Conservation (phyloP, 2,888 invertebrate species). For the Notodonta dromedarius region DNA sequence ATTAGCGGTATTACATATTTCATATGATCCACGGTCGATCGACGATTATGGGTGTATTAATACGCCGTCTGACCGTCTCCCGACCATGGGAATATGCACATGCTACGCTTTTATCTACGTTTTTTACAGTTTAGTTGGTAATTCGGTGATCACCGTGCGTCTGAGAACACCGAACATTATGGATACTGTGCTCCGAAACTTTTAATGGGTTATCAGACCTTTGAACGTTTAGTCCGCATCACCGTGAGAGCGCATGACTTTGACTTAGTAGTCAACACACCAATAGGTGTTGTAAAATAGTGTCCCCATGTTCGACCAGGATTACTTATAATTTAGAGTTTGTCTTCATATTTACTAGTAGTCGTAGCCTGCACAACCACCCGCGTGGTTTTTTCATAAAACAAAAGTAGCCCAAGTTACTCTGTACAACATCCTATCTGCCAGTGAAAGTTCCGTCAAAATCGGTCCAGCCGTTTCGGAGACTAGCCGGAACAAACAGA, state of each 20-base stretch:
- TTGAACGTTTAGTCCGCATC: conserved; percentile 43
- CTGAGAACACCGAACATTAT: conserved; percentile 62
- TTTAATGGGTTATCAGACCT: conserved; percentile 60
- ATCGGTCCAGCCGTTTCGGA: no score
- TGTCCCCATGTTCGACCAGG: no score
- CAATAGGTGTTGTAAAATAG: not conserved
- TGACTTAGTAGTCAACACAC: no score
- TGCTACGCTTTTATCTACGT: conserved; percentile 70
- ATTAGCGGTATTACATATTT: conserved; percentile 82
- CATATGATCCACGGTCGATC: conserved; percentile 76
- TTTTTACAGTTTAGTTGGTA: conserved; percentile 79
- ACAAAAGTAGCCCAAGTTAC: no score
- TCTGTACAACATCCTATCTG: no score
- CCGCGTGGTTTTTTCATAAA: no score
- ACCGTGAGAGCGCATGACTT: conserved; percentile 49
- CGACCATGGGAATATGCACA: conserved; percentile 78
- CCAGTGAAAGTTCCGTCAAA: no score
- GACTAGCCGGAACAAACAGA: no score
- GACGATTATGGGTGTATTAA: conserved; percentile 80
- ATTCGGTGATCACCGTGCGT: conserved; percentile 71
- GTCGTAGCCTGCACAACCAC: no score
- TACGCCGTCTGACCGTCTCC: conserved; percentile 72
- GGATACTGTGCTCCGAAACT: conserved; percentile 60
- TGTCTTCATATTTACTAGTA: no score
- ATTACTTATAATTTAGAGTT: no score